Evolutionary conservation across 2,797 vertebrate genomes (phyloP).

Genomic region (Halcyon smyrnensis): DNA sequence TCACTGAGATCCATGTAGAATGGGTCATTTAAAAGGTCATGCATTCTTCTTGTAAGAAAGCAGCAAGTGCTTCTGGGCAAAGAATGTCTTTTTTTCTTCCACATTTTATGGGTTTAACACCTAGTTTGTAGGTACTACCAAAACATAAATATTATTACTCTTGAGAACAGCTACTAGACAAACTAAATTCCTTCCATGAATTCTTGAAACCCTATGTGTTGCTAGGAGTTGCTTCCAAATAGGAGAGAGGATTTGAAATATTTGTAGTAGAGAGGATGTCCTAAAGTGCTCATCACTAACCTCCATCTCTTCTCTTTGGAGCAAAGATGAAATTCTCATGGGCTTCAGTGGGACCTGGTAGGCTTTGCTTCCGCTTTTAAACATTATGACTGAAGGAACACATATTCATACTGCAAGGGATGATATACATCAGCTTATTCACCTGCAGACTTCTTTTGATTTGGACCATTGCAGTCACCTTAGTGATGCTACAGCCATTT

Average conservation of each 20-base stretch:
- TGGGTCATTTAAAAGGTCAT: constrained; percentile 1
- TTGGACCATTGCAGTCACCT: background rate
- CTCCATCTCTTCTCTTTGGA: background rate
- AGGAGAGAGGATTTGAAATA: background rate
- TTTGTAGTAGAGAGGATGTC: background rate
- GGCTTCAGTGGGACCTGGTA: background rate
- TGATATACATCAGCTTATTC: background rate
- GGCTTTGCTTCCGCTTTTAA: background rate
- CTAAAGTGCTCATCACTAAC: background rate
- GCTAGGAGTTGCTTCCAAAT: background rate
- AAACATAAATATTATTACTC: background rate
- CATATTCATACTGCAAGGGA: accelerated
- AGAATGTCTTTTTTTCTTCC: background rate
- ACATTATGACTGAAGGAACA: background rate
- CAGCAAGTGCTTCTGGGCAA: background rate
- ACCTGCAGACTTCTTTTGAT: background rate
- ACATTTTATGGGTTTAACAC: background rate
- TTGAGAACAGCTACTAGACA: background rate
- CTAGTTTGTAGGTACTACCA: background rate
- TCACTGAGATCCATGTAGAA: constrained; percentile 11
- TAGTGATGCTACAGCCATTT: background rate
- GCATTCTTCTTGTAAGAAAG: constrained; percentile 36
- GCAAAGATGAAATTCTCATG: background rate
- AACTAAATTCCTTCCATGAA: background rate
- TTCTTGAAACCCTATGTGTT: background rate